These are phyloP conservation scores for Phalera bucephala DNA, from an alignment of 2,888 invertebrate species.

Conservation along the genomic window DNA sequence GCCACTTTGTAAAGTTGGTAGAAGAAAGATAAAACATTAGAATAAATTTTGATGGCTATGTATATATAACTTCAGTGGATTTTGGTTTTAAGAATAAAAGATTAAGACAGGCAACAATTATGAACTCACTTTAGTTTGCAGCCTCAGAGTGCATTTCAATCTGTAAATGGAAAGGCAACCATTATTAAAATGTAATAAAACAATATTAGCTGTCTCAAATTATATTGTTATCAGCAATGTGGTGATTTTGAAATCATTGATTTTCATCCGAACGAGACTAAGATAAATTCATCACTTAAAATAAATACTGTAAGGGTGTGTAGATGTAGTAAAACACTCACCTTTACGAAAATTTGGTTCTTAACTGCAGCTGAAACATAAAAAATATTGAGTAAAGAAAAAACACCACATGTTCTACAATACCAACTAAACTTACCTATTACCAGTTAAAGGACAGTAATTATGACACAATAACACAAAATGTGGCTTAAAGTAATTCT, in stretches of 20 bases:
- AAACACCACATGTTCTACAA: conserved; percentile 53
- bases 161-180: too few species aligned
- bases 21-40: too few species aligned
- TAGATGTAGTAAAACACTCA: conserved; percentile 26
- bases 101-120: too few species aligned
- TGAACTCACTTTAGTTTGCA: too few species aligned
- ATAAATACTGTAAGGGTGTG: too few species aligned
- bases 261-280: conserved; percentile 74
- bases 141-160: too few species aligned
- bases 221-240: conserved; percentile 36
- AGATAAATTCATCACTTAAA: conserved; percentile 56
- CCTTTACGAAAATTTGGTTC: conserved; percentile 12
- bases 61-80: too few species aligned
- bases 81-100: too few species aligned
- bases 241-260: conserved; percentile 61
- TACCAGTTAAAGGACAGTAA: conserved; percentile 39
- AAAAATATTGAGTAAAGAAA: conserved; percentile 73
- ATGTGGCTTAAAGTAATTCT: conserved; percentile 72
- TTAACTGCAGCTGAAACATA: conserved; percentile 55
- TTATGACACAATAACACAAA: conserved; percentile 52
- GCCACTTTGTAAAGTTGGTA: too few species aligned
- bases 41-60: too few species aligned
- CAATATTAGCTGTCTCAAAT: too few species aligned
- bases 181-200: too few species aligned
- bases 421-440: conserved; percentile 64